Base-by-base conservation (phyloP, 2,113 vertebrate genomes). In the Entomyzon cyanotis region DNA sequence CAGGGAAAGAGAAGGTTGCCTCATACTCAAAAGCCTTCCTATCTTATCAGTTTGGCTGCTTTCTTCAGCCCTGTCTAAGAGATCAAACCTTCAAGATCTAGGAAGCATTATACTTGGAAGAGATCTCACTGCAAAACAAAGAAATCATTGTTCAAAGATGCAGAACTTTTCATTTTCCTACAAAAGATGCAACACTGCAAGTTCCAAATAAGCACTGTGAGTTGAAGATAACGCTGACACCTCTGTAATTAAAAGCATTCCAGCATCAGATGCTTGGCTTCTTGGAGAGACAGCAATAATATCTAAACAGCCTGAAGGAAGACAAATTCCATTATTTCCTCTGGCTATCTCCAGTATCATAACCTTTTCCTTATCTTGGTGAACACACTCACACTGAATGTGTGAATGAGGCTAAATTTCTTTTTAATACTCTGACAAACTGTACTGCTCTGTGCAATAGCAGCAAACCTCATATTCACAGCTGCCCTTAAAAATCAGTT, bases 281-380 rank as follows among this genome's bases (percentile, higher is more conserved):
- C 79, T 90, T 75, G 46, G 69, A 79, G 33, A 92, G 74, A 79
- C 74, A 92, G 85, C 79, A 95, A 47, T 84, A 90, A 94, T 68
- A 93, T 58, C 41, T 71, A 83, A 91, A 77, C 28, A 84, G 83
- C 71, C 63, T 2, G 7, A 89, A 94, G 90, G 83, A 95, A 93
- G 85, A 92, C 33, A 87, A 90, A 84, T 67, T 82, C 76, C 41
- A 90, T 96, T 96, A 95, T 92, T 93, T 96, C 86, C 74, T 39
- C 69, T 23, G 15, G 83, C 69, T 94, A 96, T 88, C 87, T 88
- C 33, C 63, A 77, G 14, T 71, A 87, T 89, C 27, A 4, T 76
- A 90, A 93, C 76, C 69, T 93, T 95, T 94, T 79, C 63, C 62
- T 95, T 94, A 93, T 94, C 93, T 80, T 12, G 8, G 90, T 86